Conservation (phyloP, 2,888 invertebrate genomes). For the Callosobruchus maculatus region DNA sequence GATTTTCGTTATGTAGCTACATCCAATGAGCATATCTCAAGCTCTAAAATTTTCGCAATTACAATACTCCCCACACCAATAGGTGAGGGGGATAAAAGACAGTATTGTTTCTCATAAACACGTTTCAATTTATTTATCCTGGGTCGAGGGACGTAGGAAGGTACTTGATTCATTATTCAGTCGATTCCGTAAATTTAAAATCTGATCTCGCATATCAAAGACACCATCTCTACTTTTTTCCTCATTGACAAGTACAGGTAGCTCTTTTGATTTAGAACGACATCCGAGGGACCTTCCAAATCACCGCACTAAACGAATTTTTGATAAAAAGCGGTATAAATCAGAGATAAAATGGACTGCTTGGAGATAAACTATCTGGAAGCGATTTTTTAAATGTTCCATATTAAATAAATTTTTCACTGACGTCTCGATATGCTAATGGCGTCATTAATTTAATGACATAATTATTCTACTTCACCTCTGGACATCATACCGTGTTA, state of each 20-base stretch:
- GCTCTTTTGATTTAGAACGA: background rate
- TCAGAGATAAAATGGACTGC: background rate
- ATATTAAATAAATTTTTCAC: background rate
- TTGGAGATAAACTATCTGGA: background rate
- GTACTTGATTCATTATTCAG: no score
- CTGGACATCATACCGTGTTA: background rate
- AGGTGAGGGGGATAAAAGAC: no score
- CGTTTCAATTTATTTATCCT: no score
- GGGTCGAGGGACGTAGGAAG: no score
- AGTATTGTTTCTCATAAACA: no score
- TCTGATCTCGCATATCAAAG: no score
- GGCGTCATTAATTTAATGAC: background rate
- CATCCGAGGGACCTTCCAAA: background rate
- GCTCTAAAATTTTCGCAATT: no score
- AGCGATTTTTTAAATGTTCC: background rate
- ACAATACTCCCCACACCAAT: no score
- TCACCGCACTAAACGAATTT: background rate
- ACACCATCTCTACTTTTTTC: no score
- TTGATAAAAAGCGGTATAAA: background rate
- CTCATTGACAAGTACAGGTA: background rate
- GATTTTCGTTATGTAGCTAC: no score
- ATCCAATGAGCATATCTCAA: no score
- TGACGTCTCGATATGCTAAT: background rate
- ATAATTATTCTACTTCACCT: background rate
- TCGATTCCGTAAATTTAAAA: no score